phyloP scores from a whole-genome alignment of 2,113 vertebrate species.

The Caretta caretta region DNA sequence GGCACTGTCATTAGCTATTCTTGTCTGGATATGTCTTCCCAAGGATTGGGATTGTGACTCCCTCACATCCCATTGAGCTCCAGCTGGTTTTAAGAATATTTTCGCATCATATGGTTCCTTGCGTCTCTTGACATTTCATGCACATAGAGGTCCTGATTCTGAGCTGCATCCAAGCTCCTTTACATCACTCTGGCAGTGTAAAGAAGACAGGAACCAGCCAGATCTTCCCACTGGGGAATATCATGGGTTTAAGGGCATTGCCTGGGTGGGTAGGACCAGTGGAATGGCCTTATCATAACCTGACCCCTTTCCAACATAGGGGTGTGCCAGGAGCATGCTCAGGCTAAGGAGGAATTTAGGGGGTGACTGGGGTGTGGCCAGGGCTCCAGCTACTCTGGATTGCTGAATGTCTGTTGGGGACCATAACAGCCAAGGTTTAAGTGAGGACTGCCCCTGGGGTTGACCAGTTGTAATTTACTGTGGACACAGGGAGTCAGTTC shows the following conservation, averaged over 20 bases:
- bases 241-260: background rate
- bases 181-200: background rate
- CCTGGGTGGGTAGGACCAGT: background rate
- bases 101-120: background rate
- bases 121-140: background rate
- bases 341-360: background rate
- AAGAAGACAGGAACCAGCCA: background rate
- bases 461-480: background rate
- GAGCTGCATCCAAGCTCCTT: background rate
- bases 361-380: rapidly evolving
- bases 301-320: background rate
- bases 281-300: background rate
- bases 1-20: background rate
- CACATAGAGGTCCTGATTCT: background rate
- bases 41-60: background rate
- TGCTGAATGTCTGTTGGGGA: background rate
- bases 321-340: background rate
- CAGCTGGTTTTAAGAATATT: background rate
- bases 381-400: background rate
- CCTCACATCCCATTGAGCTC: background rate
- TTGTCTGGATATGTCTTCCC: background rate
- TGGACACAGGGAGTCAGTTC: background rate
- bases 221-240: background rate
- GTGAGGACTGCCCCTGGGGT: background rate
- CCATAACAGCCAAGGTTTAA: background rate